These are phyloP conservation scores for Catharus fuscescens DNA, from an alignment of 2,113 vertebrate genomes.

Conservation along the genomic window DNA sequence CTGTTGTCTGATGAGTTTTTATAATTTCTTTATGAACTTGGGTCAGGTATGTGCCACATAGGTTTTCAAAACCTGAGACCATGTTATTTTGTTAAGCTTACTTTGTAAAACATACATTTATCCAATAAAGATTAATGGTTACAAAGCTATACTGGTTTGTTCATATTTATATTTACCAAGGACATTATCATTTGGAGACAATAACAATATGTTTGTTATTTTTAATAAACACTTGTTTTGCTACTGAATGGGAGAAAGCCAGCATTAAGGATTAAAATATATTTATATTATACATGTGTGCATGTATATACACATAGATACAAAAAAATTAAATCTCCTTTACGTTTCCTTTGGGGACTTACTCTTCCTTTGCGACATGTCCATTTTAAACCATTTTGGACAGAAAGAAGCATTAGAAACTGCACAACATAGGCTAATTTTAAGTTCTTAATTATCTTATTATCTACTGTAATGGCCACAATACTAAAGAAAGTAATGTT, in stretches of 20 bases:
- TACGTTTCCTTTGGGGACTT: background rate
- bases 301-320: accelerated
- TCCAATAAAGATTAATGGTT: slow-evolving; percentile 60
- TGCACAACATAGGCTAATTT: background rate
- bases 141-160: background rate
- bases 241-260: background rate
- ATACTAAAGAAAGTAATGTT: background rate
- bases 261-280: background rate
- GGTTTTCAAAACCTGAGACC: background rate
- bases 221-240: background rate
- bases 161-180: background rate
- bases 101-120: slow-evolving; percentile 47
- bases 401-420: background rate
- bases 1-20: background rate
- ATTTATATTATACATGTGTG: background rate
- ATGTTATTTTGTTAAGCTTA: slow-evolving; percentile 4
- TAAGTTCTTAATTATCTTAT: background rate
- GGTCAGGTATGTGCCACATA: background rate
- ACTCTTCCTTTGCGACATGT: background rate
- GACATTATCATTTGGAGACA: background rate
- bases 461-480: background rate
- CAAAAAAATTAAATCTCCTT: background rate
- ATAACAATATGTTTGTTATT: background rate
- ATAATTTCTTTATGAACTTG: background rate
- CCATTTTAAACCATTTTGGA: background rate